Evolutionary conservation across 2,888 invertebrate species (phyloP), one percentile per base, ranked within the genome.

Genomic region (Eristalinus sepulchralis): DNA sequence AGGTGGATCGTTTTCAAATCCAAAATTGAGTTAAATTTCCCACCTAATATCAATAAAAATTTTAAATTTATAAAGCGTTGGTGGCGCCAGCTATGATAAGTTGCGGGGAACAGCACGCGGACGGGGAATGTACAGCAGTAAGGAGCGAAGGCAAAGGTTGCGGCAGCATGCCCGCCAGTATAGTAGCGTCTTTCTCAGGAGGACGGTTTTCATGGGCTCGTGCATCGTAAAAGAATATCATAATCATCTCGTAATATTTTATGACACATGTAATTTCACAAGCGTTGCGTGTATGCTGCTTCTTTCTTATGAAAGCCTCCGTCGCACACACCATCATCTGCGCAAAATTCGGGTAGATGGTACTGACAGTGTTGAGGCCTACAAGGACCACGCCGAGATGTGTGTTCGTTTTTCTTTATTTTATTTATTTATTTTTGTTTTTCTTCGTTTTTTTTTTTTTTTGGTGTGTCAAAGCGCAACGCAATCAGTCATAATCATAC

Each of bases 201-300:
- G 79, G 72, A 66, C 71, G 60, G 59, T 31, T 66, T 80, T 80
- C 71, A 63, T 73, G 80, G 73, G 68, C 67, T 63, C 77, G 71
- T 73, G 84, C 60, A 76, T 80, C 80, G 89, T 89, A 91, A 91
- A 91, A 89, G 90, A 90, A 91, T 90, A 91, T 90, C 89, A 91
- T 91, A 90, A 91, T 91, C 90, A 90, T 90, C 88, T 89, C 88
- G 86, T 88, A 86, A 88, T 89, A 88, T 89, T 88, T 85, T 88
- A 88, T 83, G 88, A 83, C 86, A 79, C 88, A 85, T 88, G 84
- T 88, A 86, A 88, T 88, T 89, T 88, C 76, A 62, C 87, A 86
- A 85, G 62, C 75, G 75, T 75, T 84, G 80, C 80, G 80, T 84
- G 64, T 64, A 71, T 17, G 67, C 76, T 70, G 53, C 47, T 27